Percentiles rank a stretch among this genome's conserved stretches.
Evolutionary conservation across 2,888 invertebrate species (phyloP).

Genomic region (Sinotaia quadrata): DNA sequence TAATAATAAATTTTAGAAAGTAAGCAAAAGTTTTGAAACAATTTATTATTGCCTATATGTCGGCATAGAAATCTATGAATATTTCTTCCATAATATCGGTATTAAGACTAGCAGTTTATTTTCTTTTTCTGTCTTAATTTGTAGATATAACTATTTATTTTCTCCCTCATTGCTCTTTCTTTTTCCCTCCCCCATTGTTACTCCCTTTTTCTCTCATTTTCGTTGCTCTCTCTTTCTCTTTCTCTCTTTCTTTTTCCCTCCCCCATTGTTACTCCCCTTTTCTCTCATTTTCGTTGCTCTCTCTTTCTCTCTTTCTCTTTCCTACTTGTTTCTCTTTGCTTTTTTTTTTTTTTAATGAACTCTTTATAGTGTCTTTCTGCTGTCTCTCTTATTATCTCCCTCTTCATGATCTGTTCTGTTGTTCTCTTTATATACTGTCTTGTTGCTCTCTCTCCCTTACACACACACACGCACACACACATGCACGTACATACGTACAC

Average conservation of each 20-base stretch:
- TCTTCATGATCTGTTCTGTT: not conserved
- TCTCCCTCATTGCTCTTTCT: conserved; percentile 2
- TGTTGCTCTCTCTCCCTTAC: no score
- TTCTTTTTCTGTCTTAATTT: no score
- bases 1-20: no score
- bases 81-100: no score
- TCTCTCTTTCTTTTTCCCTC: not conserved
- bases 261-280: not conserved
- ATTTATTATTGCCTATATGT: no score
- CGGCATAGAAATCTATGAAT: no score
- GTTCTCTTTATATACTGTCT: not conserved
- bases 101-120: no score
- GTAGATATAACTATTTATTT: not conserved
- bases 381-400: not conserved
- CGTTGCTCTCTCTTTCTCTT: not conserved
- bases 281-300: not conserved
- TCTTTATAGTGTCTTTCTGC: not conserved
- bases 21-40: no score
- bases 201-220: not conserved
- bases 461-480: no score
- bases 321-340: not conserved
- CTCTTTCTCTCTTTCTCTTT: not conserved
- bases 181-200: not conserved
- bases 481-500: no score
- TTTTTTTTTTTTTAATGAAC: not conserved